phyloP scores from a whole-genome alignment of 2,113 vertebrate species.

The Lophius piscatorius region DNA sequence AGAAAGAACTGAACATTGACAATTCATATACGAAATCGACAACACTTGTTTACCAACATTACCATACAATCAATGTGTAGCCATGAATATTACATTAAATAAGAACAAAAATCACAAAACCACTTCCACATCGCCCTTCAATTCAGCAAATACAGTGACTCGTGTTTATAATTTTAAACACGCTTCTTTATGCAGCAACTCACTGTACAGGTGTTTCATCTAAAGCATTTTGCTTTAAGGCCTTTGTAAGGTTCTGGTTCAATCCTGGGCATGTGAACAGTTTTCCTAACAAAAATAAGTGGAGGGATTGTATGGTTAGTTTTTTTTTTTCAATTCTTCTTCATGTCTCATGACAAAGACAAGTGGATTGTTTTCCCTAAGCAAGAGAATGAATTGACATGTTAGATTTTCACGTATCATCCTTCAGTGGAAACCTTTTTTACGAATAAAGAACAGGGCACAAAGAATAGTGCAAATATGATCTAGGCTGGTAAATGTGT shows the following conservation, averaged over 20 bases:
- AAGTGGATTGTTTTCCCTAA: too few species aligned
- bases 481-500: too few species aligned
- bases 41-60: constrained; percentile 32
- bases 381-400: too few species aligned
- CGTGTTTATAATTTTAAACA: background rate
- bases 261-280: constrained; percentile 2
- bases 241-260: constrained; percentile 21
- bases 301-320: too few species aligned
- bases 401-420: too few species aligned
- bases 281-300: background rate
- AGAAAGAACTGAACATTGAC: constrained; percentile 41
- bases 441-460: too few species aligned
- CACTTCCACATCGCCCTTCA: constrained; percentile 22
- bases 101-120: constrained; percentile 26
- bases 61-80: constrained; percentile 44
- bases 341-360: too few species aligned
- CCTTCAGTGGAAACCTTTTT: too few species aligned
- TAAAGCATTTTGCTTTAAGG: constrained; percentile 35
- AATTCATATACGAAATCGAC: constrained; percentile 39
- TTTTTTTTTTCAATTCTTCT: too few species aligned
- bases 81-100: constrained; percentile 49
- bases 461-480: too few species aligned
- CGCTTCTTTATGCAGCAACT: background rate
- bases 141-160: background rate
- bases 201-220: background rate